Base-by-base conservation (phyloP, 1,140 invertebrate genomes). In the Sipha flava region DNA sequence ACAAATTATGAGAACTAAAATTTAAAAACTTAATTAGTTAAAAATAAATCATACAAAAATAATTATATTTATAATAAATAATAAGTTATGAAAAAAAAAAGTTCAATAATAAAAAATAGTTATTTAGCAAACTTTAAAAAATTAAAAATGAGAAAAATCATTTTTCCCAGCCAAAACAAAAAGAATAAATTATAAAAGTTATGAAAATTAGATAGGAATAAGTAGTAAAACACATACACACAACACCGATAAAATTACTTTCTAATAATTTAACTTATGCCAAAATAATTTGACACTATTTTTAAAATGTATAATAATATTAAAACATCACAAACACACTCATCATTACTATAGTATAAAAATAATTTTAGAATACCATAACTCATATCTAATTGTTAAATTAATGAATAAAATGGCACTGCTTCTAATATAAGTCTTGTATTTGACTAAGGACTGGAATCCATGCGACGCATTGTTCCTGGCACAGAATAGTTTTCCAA, bases 371-470 rank as follows among this genome's bases (percentile, higher is more conserved):
- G 12, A 52, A 34, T 70, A 47, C 6, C 37, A 43, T 68, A 68
- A 31, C n/a, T 31, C n/a, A 70, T 47, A 70, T 70, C 23, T 47
- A 70, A 70, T 70, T 47, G 23, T 70, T 70, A 47, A 29, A 70
- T 18, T 45, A 29, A 70, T 45, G 23, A 14, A 47, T 70, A 70
- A 59, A 37, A 77, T 77, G 73, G 73, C 73, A 77, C 73, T 31
- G 26, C 16, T 77, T 77, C 52, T 77, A 77, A 40, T 43, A 40
- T 47, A 54, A 37, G 34, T 40, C 31, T 77, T 77, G 21, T 77
- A 43, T 43, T 43, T 77, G 73, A 77, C 73, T 77, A 77, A 52
- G 73, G 73, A 21, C 52, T 77, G 9, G 73, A 77, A 59, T 77
- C 52, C 12, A 77, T 59, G 34, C 52, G 52, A 6, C 52, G 21